Conservation (phyloP, 2,888 invertebrate genomes). For the Clostera curtula region DNA sequence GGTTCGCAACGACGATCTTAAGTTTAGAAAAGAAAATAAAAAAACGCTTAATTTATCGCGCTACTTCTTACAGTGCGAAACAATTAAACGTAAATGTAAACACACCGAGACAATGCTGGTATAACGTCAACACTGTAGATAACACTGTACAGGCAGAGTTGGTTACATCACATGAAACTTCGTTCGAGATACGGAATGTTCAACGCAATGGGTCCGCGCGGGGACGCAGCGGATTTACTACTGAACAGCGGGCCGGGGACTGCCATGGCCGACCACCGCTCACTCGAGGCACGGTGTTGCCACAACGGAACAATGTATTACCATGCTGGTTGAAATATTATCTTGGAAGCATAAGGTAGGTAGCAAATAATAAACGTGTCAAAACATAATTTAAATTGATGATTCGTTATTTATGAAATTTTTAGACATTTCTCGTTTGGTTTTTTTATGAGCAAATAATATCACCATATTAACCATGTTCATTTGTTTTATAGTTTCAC, state of each 20-base stretch:
- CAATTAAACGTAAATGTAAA: slow-evolving; percentile 39
- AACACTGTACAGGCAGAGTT: slow-evolving; percentile 26
- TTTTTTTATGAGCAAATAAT: too few relatives aligned
- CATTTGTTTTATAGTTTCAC: too few relatives aligned
- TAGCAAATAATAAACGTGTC: too few relatives aligned
- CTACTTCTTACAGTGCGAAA: slow-evolving; percentile 23
- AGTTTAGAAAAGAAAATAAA: slow-evolving; percentile 10
- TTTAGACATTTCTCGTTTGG: too few relatives aligned
- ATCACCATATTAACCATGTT: too few relatives aligned
- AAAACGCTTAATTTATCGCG: slow-evolving; percentile 13
- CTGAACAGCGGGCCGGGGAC: too few relatives aligned
- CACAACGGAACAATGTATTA: slow-evolving; percentile 8
- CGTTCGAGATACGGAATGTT: slow-evolving; percentile 15
- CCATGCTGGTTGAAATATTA: slow-evolving; percentile 5
- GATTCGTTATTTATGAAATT: too few relatives aligned
- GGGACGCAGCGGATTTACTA: slow-evolving; percentile 22
- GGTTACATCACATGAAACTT: slow-evolving; percentile 45
- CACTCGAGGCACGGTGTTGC: slow-evolving; percentile 49
- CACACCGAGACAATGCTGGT: slow-evolving; percentile 40
- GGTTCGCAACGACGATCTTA: slow-evolving; percentile 9
- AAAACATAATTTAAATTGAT: too few relatives aligned
- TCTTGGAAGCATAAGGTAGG: too few relatives aligned
- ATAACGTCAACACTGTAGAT: slow-evolving; percentile 30
- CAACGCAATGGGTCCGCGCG: slow-evolving; percentile 21
- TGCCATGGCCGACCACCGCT: slow-evolving; percentile 62